A percentile compares a stretch with the other conserved stretches of the same genome.
phyloP scores from a whole-genome alignment of 2,797 vertebrate genomes.

The Sparidentex hasta region DNA sequence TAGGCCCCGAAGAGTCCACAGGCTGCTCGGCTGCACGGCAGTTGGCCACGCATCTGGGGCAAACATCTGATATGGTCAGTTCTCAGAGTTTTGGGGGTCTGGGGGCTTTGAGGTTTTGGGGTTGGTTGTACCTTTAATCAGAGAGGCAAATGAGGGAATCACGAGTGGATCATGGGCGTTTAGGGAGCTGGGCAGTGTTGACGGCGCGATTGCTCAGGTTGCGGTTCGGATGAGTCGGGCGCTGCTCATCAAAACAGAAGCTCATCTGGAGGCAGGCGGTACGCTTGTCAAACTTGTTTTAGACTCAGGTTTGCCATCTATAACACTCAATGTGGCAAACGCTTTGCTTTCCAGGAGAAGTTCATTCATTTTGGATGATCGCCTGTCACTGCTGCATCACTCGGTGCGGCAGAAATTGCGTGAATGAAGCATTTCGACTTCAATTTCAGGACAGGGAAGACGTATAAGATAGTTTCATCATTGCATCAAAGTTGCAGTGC shows the following conservation, averaged over 20 bases:
- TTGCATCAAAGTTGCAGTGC: background rate
- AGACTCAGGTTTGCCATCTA: background rate
- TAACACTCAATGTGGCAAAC: constrained; percentile 10
- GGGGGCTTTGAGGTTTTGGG: constrained; percentile 50
- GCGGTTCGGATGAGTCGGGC: background rate
- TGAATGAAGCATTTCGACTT: background rate
- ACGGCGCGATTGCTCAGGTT: constrained; percentile 25
- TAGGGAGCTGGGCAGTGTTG: constrained; percentile 32
- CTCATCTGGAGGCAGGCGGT: background rate
- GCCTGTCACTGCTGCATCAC: background rate
- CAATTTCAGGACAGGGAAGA: background rate
- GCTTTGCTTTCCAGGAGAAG: constrained; percentile 8
- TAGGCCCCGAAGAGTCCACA: constrained; percentile 57
- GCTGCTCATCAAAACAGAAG: constrained; percentile 14
- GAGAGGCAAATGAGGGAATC: constrained; percentile 49
- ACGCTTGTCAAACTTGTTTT: constrained; percentile 8
- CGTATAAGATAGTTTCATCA: background rate
- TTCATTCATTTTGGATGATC: background rate
- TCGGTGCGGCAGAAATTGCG: background rate
- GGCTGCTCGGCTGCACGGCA: constrained; percentile 53
- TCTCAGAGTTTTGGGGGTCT: constrained; percentile 54
- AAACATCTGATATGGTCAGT: constrained; percentile 75
- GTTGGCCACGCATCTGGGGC: constrained; percentile 75
- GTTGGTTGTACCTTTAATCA: constrained; percentile 62
- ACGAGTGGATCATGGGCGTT: constrained; percentile 15